These are phyloP conservation scores for Psix sp. DNA, from an alignment of 1,140 invertebrate genomes.

Conservation along the genomic window DNA sequence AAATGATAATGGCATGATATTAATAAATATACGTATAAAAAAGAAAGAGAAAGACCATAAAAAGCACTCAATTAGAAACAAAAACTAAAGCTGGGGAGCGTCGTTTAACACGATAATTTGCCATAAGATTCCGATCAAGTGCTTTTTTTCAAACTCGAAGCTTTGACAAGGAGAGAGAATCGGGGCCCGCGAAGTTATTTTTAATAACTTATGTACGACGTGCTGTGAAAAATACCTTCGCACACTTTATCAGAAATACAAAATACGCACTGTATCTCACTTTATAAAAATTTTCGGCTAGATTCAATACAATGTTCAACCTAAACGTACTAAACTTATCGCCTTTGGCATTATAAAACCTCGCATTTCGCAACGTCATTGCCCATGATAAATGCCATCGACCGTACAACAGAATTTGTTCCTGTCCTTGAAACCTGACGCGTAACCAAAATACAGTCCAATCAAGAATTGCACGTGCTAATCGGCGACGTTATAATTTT, in stretches of 20 bases:
- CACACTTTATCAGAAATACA: slow-evolving; percentile 50
- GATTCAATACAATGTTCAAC: slow-evolving; percentile 53
- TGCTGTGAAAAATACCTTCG: slow-evolving; percentile 33
- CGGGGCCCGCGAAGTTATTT: slow-evolving; percentile 9
- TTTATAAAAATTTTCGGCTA: slow-evolving; percentile 51
- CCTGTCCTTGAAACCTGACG: slow-evolving; percentile 22
- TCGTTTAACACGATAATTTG: neutral
- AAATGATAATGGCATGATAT: slow-evolving; percentile 46
- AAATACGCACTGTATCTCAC: slow-evolving; percentile 39
- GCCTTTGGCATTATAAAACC: slow-evolving; percentile 60
- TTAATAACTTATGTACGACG: slow-evolving; percentile 19
- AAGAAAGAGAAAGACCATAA: slow-evolving; percentile 4
- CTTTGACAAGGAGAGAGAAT: slow-evolving; percentile 11
- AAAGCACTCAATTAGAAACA: slow-evolving; percentile 13
- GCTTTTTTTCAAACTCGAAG: slow-evolving; percentile 8
- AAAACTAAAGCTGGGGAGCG: neutral
- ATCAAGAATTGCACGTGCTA: slow-evolving; percentile 25
- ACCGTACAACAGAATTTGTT: slow-evolving; percentile 29
- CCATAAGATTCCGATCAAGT: slow-evolving; percentile 7
- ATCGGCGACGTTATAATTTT: neutral
- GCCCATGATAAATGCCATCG: slow-evolving; percentile 57
- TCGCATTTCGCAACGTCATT: slow-evolving; percentile 42
- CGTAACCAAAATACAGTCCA: slow-evolving; percentile 20
- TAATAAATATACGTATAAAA: slow-evolving; percentile 56
- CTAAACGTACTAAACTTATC: slow-evolving; percentile 57